Percentiles rank a stretch among this genome's conserved stretches.
Conservation (phyloP, 2,888 invertebrate genomes). For the Lochmaea capreae region DNA sequence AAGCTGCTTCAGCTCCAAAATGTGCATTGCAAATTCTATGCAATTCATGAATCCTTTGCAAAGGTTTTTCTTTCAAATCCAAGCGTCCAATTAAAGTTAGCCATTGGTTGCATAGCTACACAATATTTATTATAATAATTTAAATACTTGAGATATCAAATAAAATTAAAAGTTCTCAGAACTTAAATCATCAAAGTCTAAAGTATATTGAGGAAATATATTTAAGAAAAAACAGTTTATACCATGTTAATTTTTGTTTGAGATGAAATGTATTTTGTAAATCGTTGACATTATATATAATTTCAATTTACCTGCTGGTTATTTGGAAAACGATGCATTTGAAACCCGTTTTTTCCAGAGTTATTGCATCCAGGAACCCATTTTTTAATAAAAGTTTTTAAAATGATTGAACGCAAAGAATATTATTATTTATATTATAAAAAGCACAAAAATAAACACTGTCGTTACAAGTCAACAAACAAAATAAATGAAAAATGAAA, state of each 20-base stretch:
- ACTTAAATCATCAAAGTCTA: background rate
- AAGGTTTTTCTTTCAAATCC: background rate
- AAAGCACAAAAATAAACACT: no score
- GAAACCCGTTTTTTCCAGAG: background rate
- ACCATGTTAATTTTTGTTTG: no score
- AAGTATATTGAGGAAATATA: background rate
- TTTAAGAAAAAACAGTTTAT: no score
- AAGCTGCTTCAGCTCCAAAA: background rate
- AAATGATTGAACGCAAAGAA: no score
- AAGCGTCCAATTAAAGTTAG: background rate
- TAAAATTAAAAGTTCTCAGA: background rate
- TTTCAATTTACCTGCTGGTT: background rate
- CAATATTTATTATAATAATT: background rate
- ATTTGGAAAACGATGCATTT: slow-evolving; percentile 2
- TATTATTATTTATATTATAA: no score
- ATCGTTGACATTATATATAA: background rate
- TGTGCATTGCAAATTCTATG: background rate
- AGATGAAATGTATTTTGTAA: no score
- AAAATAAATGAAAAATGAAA: no score
- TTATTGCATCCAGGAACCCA: slow-evolving; percentile 4
- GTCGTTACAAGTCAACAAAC: no score
- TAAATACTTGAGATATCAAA: background rate
- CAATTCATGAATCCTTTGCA: background rate
- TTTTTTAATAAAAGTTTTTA: background rate
- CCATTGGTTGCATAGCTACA: background rate